These are phyloP conservation scores for Petrolisthes cinctipes DNA, from an alignment of 2,888 invertebrate genomes.

Conservation along the genomic window DNA sequence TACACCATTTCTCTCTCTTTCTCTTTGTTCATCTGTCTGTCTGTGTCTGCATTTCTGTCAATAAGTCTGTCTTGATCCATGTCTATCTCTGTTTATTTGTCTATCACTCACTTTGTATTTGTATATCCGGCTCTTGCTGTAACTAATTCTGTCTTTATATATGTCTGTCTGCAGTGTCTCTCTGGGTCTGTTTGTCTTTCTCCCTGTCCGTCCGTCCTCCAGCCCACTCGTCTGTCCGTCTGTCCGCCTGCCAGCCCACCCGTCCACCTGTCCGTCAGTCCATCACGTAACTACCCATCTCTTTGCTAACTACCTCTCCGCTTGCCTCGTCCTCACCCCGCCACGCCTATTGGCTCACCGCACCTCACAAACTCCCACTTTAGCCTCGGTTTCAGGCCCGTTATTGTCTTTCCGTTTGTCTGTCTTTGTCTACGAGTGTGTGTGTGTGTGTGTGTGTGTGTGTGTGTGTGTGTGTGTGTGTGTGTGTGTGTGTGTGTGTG, in stretches of 20 bases:
- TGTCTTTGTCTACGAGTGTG: slow-evolving; percentile 11
- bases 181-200: not conserved
- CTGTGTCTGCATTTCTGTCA: not conserved
- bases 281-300: not conserved
- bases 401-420: not conserved
- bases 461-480: not conserved
- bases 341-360: not conserved
- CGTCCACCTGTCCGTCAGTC: not conserved
- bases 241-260: not conserved
- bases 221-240: not conserved
- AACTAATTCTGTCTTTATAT: not conserved
- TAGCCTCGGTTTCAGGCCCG: not conserved
- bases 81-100: slow-evolving; percentile 18
- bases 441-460: slow-evolving; percentile 15
- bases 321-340: not conserved
- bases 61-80: no score
- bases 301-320: not conserved
- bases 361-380: not conserved
- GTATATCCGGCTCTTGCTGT: not conserved
- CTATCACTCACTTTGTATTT: slow-evolving; percentile 13
- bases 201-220: not conserved
- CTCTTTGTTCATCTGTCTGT: not conserved
- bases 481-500: slow-evolving; percentile 2
- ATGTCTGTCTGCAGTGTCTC: not conserved
- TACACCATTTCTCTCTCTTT: not conserved